Evolutionary conservation across 1,140 invertebrate genomes (phyloP).

Genomic region (Rhagoletis zephyria): DNA sequence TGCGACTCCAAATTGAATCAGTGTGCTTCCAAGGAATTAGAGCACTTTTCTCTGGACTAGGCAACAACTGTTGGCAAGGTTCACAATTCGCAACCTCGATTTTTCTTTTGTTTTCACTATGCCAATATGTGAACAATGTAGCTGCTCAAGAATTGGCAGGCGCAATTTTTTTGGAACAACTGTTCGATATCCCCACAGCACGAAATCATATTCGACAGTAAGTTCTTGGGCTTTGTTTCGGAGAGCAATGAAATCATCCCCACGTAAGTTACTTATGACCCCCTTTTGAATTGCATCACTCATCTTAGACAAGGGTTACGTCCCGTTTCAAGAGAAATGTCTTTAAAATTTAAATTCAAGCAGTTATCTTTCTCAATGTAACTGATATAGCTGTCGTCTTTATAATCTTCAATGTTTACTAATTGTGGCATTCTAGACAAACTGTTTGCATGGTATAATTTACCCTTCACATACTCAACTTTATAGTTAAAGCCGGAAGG

Average conservation of each 20-base stretch:
- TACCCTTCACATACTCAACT: too few relatives aligned
- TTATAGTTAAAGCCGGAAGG: too few relatives aligned
- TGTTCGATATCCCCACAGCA: constrained; percentile 51
- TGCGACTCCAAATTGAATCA: constrained; percentile 27
- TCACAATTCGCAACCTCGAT: not conserved
- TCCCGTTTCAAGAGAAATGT: too few relatives aligned
- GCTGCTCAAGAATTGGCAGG: not conserved
- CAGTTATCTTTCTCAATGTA: too few relatives aligned
- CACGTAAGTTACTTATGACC: not conserved
- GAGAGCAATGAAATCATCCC: constrained; percentile 55
- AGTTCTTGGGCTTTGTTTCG: constrained; percentile 57
- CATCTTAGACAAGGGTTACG: too few relatives aligned
- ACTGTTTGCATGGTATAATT: too few relatives aligned
- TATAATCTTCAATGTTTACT: too few relatives aligned
- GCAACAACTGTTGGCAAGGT: constrained; percentile 1
- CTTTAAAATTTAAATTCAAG: too few relatives aligned
- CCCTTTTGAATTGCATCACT: not conserved
- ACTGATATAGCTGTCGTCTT: too few relatives aligned
- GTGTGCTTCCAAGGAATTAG: constrained; percentile 54
- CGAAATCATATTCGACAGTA: constrained; percentile 58
- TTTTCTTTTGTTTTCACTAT: constrained; percentile 47
- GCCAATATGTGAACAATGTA: constrained; percentile 35
- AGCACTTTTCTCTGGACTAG: constrained; percentile 53
- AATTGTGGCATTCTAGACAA: too few relatives aligned
- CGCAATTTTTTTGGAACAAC: constrained; percentile 15